Conservation (phyloP, 2,797 vertebrate genomes). For the Morelia viridis region DNA sequence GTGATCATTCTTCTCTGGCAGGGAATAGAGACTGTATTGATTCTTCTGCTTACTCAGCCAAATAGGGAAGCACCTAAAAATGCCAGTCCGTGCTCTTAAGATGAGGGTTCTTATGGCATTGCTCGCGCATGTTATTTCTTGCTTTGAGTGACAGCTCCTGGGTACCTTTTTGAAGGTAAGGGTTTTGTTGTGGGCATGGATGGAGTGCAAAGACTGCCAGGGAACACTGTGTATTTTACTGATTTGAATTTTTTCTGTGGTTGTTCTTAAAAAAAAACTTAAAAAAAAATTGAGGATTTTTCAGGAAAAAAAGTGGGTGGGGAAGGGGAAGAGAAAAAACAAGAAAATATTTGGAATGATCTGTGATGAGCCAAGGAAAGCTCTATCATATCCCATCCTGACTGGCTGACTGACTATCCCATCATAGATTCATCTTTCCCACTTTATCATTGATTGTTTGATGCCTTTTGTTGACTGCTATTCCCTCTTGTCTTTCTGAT, state of each 20-base stretch:
- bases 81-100: neutral
- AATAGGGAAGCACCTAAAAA: neutral
- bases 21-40: neutral
- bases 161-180: neutral
- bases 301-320: fast-evolving
- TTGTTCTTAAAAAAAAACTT: neutral
- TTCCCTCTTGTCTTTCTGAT: neutral
- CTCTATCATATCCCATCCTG: neutral
- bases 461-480: neutral
- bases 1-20: neutral
- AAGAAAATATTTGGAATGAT: too few species aligned
- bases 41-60: neutral
- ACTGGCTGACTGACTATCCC: neutral
- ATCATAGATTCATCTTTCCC: neutral
- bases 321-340: neutral
- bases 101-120: neutral
- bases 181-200: neutral
- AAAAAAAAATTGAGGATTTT: neutral
- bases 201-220: neutral
- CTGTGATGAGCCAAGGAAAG: neutral
- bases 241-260: neutral
- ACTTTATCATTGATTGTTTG: neutral
- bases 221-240: neutral
- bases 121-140: neutral
- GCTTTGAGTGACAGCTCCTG: neutral